Evolutionary conservation across 2,113 vertebrate genomes (phyloP).

Genomic region (Chloropsis cyanopogon): DNA sequence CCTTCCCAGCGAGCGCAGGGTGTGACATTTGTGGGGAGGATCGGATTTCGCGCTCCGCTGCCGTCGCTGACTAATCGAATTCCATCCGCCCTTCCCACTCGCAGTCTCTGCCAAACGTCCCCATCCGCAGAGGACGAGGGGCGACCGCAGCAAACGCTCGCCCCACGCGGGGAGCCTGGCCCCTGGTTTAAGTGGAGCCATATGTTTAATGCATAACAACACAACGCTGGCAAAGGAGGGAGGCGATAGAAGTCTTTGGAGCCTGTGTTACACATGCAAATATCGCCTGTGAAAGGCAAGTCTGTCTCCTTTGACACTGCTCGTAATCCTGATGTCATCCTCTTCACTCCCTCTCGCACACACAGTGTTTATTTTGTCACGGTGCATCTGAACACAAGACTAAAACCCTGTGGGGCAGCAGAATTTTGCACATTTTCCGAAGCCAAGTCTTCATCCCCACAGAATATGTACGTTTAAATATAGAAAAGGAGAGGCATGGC

Average conservation of each 20-base stretch:
- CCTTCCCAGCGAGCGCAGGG: not conserved
- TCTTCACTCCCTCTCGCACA: not conserved
- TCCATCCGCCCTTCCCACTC: not conserved
- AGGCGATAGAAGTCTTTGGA: conserved; percentile 9
- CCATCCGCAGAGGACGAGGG: not conserved
- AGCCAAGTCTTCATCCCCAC: conserved; percentile 29
- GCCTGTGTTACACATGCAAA: conserved; percentile 34
- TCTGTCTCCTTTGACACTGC: conserved; percentile 45
- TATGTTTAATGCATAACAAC: conserved; percentile 9
- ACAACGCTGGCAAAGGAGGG: not conserved
- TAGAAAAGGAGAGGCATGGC: not conserved
- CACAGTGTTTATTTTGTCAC: conserved; percentile 38
- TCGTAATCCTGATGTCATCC: conserved; percentile 61
- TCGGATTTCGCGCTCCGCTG: accelerated
- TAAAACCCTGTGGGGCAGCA: not conserved
- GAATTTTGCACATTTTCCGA: not conserved
- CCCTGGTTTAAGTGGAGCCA: conserved; percentile 33
- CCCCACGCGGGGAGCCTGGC: not conserved
- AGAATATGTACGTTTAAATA: not conserved
- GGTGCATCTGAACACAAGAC: not conserved
- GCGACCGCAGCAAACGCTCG: not conserved
- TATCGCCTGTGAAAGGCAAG: conserved; percentile 27
- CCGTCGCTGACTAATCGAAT: not conserved
- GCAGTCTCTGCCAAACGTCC: not conserved
- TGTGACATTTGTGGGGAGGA: not conserved